Percentiles rank a stretch among this genome's conserved stretches.
phyloP scores from a whole-genome alignment of 2,797 vertebrate genomes.

The Eremophila alpestris region DNA sequence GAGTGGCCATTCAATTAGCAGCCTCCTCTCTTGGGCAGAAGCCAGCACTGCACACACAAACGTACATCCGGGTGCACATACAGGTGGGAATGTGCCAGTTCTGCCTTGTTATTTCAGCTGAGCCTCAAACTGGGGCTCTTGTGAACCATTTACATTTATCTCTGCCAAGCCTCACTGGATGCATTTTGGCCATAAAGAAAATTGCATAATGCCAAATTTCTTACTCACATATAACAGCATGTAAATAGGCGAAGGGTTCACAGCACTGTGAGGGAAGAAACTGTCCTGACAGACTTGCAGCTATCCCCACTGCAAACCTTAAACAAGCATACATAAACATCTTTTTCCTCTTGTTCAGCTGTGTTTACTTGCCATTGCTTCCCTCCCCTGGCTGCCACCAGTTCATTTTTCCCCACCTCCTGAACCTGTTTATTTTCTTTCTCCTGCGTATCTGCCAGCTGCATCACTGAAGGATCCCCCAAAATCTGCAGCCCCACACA shows the following conservation, averaged over 20 bases:
- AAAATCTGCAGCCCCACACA: background rate
- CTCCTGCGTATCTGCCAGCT: background rate
- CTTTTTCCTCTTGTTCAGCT: conserved; percentile 56
- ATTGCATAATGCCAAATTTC: background rate
- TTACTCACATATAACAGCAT: background rate
- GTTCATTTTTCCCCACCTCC: conserved; percentile 12
- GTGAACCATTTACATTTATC: background rate
- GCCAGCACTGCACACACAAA: background rate
- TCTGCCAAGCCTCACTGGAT: background rate
- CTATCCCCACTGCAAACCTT: background rate
- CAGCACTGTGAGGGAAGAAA: background rate
- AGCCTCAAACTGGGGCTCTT: background rate
- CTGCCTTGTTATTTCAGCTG: background rate
- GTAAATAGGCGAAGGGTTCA: background rate
- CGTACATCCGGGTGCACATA: fast-evolving
- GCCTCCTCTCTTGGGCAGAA: background rate
- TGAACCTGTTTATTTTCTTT: conserved; percentile 50
- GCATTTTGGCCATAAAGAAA: background rate
- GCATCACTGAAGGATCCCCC: background rate
- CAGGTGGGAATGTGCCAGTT: background rate
- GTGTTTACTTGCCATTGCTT: conserved; percentile 57
- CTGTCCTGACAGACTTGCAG: background rate
- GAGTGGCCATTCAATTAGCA: background rate
- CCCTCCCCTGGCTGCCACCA: background rate
- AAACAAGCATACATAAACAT: conserved; percentile 40